Evolutionary conservation across 2,888 invertebrate genomes (phyloP).

Genomic region (Torymus aiolomorphi): DNA sequence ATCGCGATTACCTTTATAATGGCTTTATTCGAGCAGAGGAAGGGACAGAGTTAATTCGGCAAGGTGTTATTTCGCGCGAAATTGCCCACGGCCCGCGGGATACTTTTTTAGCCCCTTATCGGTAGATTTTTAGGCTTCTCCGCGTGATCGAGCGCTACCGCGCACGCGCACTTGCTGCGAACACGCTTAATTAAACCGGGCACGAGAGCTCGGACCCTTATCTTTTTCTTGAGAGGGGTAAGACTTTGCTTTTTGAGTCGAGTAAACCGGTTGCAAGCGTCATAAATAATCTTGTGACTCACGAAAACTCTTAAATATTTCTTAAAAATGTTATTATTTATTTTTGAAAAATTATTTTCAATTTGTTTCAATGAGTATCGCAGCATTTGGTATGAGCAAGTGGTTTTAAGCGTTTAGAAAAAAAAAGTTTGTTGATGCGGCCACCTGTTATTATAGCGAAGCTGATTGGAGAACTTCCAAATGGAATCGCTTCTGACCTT

Average conservation of each 20-base stretch:
- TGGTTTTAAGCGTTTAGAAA: not conserved
- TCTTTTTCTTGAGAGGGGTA: not conserved
- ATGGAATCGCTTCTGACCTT: slow-evolving; percentile 53
- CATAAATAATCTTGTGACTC: too few relatives aligned
- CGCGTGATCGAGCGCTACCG: too few relatives aligned
- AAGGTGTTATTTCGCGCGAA: slow-evolving; percentile 14
- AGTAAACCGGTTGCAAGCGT: not conserved
- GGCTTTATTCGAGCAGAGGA: slow-evolving; percentile 22
- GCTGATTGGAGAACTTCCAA: slow-evolving; percentile 54
- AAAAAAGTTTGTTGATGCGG: not conserved
- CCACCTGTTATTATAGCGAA: slow-evolving; percentile 50
- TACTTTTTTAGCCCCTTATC: too few relatives aligned
- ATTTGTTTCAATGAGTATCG: too few relatives aligned
- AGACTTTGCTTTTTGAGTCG: too few relatives aligned
- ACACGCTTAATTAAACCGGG: slow-evolving; percentile 1
- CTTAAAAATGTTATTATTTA: too few relatives aligned
- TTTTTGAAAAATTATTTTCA: too few relatives aligned
- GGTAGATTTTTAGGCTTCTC: too few relatives aligned
- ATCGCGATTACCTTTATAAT: slow-evolving; percentile 25
- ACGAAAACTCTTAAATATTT: too few relatives aligned
- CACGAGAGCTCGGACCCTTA: not conserved
- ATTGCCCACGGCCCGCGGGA: not conserved
- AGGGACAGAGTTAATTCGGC: not conserved
- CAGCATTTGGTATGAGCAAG: too few relatives aligned
- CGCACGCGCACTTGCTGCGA: too few relatives aligned